Percentiles rank a stretch among this genome's conserved stretches.
Conservation (phyloP, 1,140 invertebrate genomes). For the Rhyacophila brunnea region DNA sequence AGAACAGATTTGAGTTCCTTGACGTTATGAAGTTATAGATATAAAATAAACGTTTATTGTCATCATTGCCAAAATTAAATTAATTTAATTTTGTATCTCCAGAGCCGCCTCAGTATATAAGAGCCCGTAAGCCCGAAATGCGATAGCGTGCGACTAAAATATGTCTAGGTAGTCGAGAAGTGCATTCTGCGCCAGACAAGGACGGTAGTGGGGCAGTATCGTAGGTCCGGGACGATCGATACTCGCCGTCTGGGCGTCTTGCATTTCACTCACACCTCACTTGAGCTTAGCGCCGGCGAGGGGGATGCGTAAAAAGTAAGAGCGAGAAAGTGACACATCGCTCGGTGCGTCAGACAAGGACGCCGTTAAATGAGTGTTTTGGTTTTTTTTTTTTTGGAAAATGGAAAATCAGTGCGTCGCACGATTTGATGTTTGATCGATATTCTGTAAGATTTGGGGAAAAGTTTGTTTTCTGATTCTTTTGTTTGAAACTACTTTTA, state of each 20-base stretch:
- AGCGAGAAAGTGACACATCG: conserved; percentile 12
- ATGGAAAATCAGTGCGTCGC: too few species aligned
- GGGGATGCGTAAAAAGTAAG: background rate
- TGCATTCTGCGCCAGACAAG: conserved; percentile 25
- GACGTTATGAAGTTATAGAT: too few species aligned
- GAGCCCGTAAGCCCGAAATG: conserved; percentile 31
- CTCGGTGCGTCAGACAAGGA: background rate
- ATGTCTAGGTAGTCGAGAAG: conserved; percentile 34
- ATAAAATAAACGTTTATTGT: too few species aligned
- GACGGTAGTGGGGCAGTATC: conserved; percentile 18
- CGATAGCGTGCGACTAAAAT: conserved; percentile 36
- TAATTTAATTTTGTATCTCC: background rate
- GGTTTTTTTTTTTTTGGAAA: too few species aligned
- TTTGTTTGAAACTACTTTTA: too few species aligned
- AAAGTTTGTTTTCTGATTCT: too few species aligned
- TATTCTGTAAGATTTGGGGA: too few species aligned
- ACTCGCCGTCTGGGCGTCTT: conserved; percentile 24
- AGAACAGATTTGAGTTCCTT: too few species aligned
- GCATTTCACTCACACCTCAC: background rate
- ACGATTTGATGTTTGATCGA: too few species aligned
- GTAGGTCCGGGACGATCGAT: conserved; percentile 36
- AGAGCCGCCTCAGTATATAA: too few species aligned
- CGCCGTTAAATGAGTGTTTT: background rate
- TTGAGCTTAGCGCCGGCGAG: conserved; percentile 11
- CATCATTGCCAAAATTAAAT: too few species aligned